These are phyloP conservation scores for Hycleus phaleratus DNA, from an alignment of 1,140 invertebrate species.

Conservation along the genomic window DNA sequence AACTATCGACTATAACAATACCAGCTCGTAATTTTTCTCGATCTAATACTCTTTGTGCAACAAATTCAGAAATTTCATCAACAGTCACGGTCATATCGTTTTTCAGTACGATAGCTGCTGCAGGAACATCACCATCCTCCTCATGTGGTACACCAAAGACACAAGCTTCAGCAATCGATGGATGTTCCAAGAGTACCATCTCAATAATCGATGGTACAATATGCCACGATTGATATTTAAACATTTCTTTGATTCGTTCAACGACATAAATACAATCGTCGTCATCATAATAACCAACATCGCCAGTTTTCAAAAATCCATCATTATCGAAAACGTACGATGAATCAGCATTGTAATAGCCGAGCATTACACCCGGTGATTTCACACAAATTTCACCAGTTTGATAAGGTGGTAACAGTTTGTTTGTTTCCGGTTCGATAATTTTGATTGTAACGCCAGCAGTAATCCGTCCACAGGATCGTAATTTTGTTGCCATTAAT, in stretches of 20 bases:
- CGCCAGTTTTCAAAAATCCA: constrained; percentile 69
- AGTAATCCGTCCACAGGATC: constrained; percentile 1
- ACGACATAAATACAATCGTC: constrained; percentile 55
- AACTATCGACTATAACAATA: constrained; percentile 10
- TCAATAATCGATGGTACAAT: constrained; percentile 67
- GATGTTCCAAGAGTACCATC: constrained; percentile 59
- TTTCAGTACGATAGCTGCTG: constrained; percentile 50
- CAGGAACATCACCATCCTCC: constrained; percentile 55
- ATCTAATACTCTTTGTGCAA: constrained; percentile 6
- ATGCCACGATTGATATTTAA: constrained; percentile 52
- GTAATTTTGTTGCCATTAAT: not conserved
- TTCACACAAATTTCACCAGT: constrained; percentile 22
- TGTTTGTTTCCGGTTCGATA: constrained; percentile 17
- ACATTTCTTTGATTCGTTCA: constrained; percentile 72
- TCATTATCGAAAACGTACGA: constrained; percentile 46
- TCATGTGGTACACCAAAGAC: constrained; percentile 64
- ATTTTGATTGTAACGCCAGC: constrained; percentile 12
- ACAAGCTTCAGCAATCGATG: constrained; percentile 60
- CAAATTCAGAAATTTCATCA: constrained; percentile 8
- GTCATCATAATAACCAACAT: constrained; percentile 59
- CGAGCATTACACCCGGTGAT: constrained; percentile 8
- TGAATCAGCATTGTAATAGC: constrained; percentile 17
- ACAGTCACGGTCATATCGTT: not conserved
- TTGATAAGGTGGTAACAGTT: constrained; percentile 19
- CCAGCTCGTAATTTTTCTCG: constrained; percentile 29